Percentiles rank a stretch among this genome's conserved stretches.
These are phyloP conservation scores for Tigriopus californicus DNA, from an alignment of 2,888 invertebrate genomes.

Conservation along the genomic window DNA sequence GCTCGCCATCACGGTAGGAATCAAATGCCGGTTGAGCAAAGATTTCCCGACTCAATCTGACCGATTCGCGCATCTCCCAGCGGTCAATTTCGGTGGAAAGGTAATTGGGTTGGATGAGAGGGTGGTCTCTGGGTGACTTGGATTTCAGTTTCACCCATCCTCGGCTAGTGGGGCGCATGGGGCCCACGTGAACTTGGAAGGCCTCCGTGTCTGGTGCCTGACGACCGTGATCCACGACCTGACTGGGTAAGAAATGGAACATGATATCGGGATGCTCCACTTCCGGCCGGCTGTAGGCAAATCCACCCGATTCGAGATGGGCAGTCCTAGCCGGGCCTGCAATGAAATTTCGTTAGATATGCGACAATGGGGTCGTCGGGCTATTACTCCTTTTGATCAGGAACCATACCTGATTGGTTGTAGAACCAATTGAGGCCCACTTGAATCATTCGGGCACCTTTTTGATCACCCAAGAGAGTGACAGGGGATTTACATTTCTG, in stretches of 20 bases:
- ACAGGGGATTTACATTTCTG: conserved; percentile 6
- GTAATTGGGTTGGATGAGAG: conserved; percentile 32
- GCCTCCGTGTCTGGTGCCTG: conserved; percentile 8
- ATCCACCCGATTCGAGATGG: conserved; percentile 14
- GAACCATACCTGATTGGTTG: background rate
- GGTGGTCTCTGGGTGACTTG: conserved; percentile 28
- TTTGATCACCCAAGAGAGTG: conserved; percentile 10
- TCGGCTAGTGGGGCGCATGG: conserved; percentile 28
- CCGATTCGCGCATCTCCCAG: conserved; percentile 9
- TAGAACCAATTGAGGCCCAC: conserved; percentile 6
- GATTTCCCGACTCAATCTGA: conserved; percentile 10
- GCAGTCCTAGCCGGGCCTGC: conserved; percentile 2
- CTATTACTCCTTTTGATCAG: background rate
- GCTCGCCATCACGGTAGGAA: conserved; percentile 3
- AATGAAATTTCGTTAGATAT: background rate
- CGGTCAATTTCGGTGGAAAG: conserved; percentile 26
- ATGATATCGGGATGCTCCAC: conserved; percentile 10
- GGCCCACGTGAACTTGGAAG: conserved; percentile 13
- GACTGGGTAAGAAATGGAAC: conserved; percentile 14
- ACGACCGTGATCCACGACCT: conserved; percentile 14
- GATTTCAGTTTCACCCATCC: conserved; percentile 29
- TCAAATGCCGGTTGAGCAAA: conserved; percentile 17
- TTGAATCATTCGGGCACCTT: conserved; percentile 3
- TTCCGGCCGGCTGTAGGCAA: conserved; percentile 1
- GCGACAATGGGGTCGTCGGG: background rate